Evolutionary conservation across 2,888 invertebrate species (phyloP).

Genomic region (Erebia aethiops): DNA sequence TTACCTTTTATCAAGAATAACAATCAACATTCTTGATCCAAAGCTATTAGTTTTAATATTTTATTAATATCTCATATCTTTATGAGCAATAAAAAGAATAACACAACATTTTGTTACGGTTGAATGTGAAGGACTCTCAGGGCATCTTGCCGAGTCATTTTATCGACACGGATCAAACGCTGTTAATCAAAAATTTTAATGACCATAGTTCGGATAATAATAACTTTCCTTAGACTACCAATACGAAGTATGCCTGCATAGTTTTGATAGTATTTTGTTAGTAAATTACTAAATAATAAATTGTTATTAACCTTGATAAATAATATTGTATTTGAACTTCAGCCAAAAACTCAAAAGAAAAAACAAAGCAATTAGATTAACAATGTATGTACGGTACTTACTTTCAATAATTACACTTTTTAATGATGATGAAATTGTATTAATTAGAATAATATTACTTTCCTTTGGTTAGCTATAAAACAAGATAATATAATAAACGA

Average conservation of each 20-base stretch:
- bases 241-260: constrained; percentile 41
- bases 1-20: constrained; percentile 5
- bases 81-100: constrained; percentile 66
- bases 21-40: constrained; percentile 9
- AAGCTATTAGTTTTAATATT: constrained; percentile 53
- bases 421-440: constrained; percentile 1
- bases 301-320: constrained; percentile 14
- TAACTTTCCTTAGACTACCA: constrained; percentile 74
- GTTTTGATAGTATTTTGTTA: constrained; percentile 52
- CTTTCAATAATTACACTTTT: constrained; percentile 5
- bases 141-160: constrained; percentile 74
- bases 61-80: constrained; percentile 67
- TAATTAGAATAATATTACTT: constrained; percentile 17
- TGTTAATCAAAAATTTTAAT: constrained; percentile 83
- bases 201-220: constrained; percentile 82
- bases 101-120: constrained; percentile 77
- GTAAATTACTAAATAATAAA: constrained; percentile 7
- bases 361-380: constrained; percentile 18
- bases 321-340: constrained; percentile 18
- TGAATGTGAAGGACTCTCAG: constrained; percentile 71
- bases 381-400: constrained; percentile 9
- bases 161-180: constrained; percentile 80
- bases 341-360: constrained; percentile 19
- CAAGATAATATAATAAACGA: constrained; percentile 18
- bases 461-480: neutral